A percentile compares a stretch with the other conserved stretches of the same genome.
Evolutionary conservation across 2,797 vertebrate species (phyloP).

Genomic region (Spondyliosoma cantharus): DNA sequence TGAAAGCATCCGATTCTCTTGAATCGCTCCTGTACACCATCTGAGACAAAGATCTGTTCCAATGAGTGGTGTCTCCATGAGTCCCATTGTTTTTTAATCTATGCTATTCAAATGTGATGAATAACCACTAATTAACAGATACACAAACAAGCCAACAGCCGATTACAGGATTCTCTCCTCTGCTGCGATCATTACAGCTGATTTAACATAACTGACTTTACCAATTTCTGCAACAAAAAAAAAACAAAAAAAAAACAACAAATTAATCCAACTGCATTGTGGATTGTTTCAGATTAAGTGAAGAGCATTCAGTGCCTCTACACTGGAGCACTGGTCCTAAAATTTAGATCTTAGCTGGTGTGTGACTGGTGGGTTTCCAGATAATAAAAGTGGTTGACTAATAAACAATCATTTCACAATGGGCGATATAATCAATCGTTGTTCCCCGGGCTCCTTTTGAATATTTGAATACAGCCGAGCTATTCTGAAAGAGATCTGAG

Average conservation of each 20-base stretch:
- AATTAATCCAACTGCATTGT: constrained; percentile 11
- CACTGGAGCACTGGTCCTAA: not conserved
- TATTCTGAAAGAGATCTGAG: not conserved
- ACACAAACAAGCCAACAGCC: constrained; percentile 55
- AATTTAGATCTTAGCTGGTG: constrained; percentile 13
- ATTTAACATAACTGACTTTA: constrained; percentile 57
- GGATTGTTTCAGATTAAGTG: constrained; percentile 18
- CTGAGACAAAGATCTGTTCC: constrained; percentile 6
- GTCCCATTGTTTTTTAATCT: constrained; percentile 41
- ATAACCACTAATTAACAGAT: constrained; percentile 62
- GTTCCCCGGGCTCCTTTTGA: constrained; percentile 10
- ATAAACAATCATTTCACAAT: constrained; percentile 20
- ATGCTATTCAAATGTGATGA: constrained; percentile 35
- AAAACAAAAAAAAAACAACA: not conserved
- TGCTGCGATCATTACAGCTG: constrained; percentile 54
- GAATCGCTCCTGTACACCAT: not conserved
- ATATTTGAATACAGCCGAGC: constrained; percentile 26
- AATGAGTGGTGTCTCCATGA: not conserved
- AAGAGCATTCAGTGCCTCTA: not conserved
- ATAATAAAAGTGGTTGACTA: constrained; percentile 28
- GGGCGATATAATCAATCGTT: constrained; percentile 5
- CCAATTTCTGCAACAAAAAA: constrained; percentile 29
- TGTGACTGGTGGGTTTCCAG: constrained; percentile 9
- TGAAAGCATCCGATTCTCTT: no score
- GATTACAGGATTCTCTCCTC: constrained; percentile 53